Percentiles rank a stretch among this genome's conserved stretches.
Conservation (phyloP, 35 echinoderm and acorn worm species). For the Eucidaris tribuloides region DNA sequence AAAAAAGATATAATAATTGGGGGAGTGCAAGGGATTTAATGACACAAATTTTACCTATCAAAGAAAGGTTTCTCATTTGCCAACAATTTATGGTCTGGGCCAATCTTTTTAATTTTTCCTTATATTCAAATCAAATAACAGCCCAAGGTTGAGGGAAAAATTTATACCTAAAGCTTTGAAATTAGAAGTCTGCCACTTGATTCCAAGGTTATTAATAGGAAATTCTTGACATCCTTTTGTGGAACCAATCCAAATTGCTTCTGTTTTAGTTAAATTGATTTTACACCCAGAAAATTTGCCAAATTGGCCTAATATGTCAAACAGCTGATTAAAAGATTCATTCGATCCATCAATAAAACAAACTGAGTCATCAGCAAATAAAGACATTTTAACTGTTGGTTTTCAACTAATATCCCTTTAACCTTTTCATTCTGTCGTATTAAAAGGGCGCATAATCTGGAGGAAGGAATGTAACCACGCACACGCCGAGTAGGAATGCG, state of each 20-base stretch:
- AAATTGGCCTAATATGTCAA: slow-evolving; percentile 7
- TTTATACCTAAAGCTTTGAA: not conserved
- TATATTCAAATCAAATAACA: not conserved
- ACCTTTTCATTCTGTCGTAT: slow-evolving; percentile 8
- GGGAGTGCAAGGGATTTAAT: not conserved
- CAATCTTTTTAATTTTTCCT: not conserved
- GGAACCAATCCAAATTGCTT: slow-evolving; percentile 18
- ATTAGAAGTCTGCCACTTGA: not conserved
- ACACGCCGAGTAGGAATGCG: no score
- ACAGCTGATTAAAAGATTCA: slow-evolving; percentile 18
- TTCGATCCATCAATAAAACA: slow-evolving; percentile 14
- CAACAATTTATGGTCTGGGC: not conserved
- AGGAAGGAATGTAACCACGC: no score
- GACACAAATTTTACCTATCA: slow-evolving; percentile 12
- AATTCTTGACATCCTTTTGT: slow-evolving; percentile 1
- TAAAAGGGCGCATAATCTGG: no score
- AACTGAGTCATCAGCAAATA: slow-evolving; percentile 27
- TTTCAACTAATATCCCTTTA: slow-evolving; percentile 17
- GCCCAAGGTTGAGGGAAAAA: not conserved
- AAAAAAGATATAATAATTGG: not conserved
- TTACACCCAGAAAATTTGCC: slow-evolving; percentile 31
- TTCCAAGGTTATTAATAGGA: not conserved
- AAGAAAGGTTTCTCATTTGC: no score
- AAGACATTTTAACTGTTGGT: slow-evolving; percentile 12
- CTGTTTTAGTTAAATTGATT: not conserved